These are phyloP conservation scores for Pseudococcus viburni DNA, from an alignment of 2,888 invertebrate genomes.

Conservation along the genomic window DNA sequence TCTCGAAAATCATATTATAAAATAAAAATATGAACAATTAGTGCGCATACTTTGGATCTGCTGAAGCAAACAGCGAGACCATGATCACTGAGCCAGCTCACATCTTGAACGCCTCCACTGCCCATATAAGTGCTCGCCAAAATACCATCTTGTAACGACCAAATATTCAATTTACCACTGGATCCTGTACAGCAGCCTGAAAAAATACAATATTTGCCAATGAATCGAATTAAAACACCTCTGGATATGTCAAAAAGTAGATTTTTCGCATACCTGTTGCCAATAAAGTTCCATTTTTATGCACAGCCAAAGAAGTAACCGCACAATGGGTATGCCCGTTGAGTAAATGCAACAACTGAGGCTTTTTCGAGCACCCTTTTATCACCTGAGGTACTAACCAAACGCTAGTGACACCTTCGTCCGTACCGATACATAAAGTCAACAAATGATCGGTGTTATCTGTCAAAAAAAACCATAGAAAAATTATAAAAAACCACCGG, in stretches of 20 bases:
- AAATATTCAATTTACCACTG: slow-evolving; percentile 76
- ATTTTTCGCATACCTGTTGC: slow-evolving; percentile 70
- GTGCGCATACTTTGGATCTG: slow-evolving; percentile 73
- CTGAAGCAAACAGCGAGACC: slow-evolving; percentile 75
- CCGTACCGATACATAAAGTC: slow-evolving; percentile 74
- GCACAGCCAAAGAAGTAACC: slow-evolving; percentile 74
- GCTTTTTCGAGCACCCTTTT: slow-evolving; percentile 64
- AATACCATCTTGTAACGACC: slow-evolving; percentile 76
- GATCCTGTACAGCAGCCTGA: slow-evolving; percentile 72
- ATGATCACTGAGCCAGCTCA: slow-evolving; percentile 74
- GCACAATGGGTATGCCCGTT: slow-evolving; percentile 75
- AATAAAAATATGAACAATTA: neutral
- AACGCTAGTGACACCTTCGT: slow-evolving; percentile 74
- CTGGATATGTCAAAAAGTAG: too few species aligned
- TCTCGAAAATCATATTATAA: too few species aligned
- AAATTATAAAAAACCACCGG: neutral
- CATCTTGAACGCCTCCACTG: slow-evolving; percentile 73
- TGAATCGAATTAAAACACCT: too few species aligned
- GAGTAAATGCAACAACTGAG: slow-evolving; percentile 71
- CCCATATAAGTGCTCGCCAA: slow-evolving; percentile 75
- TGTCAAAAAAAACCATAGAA: neutral
- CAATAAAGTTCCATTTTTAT: slow-evolving; percentile 74
- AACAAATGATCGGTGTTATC: slow-evolving; percentile 12
- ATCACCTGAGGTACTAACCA: slow-evolving; percentile 72
- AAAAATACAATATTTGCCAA: neutral